Percentiles rank a stretch among this genome's conserved stretches.
Conservation (phyloP, 1,140 invertebrate genomes). For the Lutraria rhynchaena region DNA sequence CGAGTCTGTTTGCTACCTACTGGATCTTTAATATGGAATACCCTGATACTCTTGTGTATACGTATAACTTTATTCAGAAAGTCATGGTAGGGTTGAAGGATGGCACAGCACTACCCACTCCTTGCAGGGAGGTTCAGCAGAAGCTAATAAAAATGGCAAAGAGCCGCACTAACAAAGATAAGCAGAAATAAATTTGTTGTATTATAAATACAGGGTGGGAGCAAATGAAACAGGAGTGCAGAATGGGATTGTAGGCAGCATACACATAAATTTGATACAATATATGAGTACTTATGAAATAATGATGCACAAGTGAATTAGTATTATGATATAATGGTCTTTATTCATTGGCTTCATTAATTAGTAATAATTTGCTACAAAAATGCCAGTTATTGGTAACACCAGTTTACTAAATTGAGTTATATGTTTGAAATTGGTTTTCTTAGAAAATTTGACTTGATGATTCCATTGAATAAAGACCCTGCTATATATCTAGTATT, state of each 20-base stretch:
- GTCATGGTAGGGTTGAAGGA: slow-evolving; percentile 74
- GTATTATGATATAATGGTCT: no score
- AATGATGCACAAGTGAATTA: no score
- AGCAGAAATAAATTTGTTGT: slow-evolving; percentile 35
- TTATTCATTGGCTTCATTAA: no score
- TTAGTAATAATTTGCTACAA: no score
- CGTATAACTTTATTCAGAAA: slow-evolving; percentile 79
- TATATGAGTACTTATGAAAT: no score
- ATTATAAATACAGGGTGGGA: background rate
- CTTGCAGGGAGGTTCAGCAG: slow-evolving; percentile 70
- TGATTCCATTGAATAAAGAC: no score
- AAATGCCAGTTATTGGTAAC: no score
- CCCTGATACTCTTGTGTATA: slow-evolving; percentile 75
- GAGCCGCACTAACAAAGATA: slow-evolving; percentile 47
- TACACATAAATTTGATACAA: background rate
- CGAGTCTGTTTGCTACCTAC: slow-evolving; percentile 77
- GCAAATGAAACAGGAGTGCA: background rate
- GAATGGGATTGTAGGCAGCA: slow-evolving; percentile 37
- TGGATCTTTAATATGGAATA: slow-evolving; percentile 81
- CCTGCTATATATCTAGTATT: no score
- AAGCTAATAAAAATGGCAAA: slow-evolving; percentile 55
- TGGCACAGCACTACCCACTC: slow-evolving; percentile 70
- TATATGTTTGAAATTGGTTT: no score
- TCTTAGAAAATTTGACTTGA: no score
- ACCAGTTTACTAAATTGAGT: no score